Evolutionary conservation across 2,113 vertebrate species (phyloP).

Genomic region (Manacus vitellinus): DNA sequence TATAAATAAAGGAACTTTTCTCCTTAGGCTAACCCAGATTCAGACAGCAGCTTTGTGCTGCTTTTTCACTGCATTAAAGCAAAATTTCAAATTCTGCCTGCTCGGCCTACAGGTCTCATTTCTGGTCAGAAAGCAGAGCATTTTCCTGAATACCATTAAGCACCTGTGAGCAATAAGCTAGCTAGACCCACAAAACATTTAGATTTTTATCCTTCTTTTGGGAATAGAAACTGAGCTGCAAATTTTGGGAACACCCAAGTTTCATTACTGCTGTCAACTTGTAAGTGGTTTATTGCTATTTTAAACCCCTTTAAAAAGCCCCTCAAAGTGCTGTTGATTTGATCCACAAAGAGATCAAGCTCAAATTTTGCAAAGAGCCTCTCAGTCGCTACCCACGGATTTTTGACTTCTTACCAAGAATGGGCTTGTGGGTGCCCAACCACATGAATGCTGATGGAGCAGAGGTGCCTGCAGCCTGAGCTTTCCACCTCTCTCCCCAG

Average conservation of each 20-base stretch:
- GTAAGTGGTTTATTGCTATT: background rate
- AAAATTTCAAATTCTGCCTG: background rate
- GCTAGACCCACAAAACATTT: background rate
- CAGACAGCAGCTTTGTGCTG: background rate
- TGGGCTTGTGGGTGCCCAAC: accelerated
- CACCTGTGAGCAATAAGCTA: background rate
- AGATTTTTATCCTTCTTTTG: background rate
- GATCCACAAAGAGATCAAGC: background rate
- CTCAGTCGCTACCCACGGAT: background rate
- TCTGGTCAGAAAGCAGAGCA: background rate
- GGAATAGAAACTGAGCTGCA: background rate
- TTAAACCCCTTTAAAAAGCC: background rate
- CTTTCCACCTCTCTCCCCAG: background rate
- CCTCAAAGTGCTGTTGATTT: background rate
- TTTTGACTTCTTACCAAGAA: background rate
- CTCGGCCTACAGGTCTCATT: background rate
- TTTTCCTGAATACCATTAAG: background rate
- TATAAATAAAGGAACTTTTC: background rate
- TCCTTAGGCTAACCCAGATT: background rate
- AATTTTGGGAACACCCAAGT: background rate
- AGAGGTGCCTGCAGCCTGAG: background rate
- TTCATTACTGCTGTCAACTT: background rate
- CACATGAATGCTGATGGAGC: background rate
- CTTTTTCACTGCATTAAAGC: background rate
- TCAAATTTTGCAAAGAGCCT: background rate